A percentile compares a stretch with the other conserved stretches of the same genome.
phyloP scores from a whole-genome alignment of 2,113 vertebrate species.

The Crotalus helleri region DNA sequence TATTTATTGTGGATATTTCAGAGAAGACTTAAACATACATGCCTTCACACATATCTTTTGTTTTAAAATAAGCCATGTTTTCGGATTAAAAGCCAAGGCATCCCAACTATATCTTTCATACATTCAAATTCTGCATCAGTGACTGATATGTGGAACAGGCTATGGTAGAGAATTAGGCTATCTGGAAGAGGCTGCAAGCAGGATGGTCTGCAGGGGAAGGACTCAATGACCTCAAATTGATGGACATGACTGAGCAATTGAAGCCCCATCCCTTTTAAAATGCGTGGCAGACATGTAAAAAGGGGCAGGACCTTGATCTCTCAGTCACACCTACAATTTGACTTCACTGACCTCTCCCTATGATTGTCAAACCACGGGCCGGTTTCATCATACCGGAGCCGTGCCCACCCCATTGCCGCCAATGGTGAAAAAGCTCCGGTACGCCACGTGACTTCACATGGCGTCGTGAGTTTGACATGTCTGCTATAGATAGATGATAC shows the following conservation, averaged over 20 bases:
- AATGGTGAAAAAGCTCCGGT: no score
- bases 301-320: neutral
- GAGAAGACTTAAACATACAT: neutral
- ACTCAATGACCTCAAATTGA: neutral
- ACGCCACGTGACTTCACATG: no score
- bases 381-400: no score
- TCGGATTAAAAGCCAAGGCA: neutral
- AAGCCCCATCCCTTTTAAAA: neutral
- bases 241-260: neutral
- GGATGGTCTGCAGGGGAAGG: neutral
- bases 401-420: no score
- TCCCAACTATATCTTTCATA: neutral
- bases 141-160: neutral
- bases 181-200: neutral
- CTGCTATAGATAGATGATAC: neutral
- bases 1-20: neutral
- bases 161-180: neutral
- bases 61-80: neutral
- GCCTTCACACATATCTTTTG: neutral
- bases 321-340: neutral
- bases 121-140: neutral
- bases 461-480: no score
- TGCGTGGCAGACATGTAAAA: neutral
- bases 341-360: neutral
- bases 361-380: no score